These are phyloP conservation scores for Eupithecia abbreviata DNA, from an alignment of 2,888 invertebrate species.

Conservation along the genomic window DNA sequence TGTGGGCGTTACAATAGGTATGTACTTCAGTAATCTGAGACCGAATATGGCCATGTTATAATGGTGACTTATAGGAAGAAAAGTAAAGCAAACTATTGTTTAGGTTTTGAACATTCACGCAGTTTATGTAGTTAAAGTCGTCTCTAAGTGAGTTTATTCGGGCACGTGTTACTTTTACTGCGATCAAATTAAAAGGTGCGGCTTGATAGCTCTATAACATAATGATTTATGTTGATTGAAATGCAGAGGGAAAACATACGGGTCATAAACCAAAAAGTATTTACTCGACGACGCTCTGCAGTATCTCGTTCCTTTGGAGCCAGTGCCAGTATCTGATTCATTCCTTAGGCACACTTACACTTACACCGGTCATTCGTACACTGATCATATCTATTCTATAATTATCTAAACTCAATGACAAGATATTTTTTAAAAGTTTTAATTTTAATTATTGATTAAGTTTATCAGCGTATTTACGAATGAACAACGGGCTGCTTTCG, in stretches of 20 bases:
- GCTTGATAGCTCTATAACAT: conserved; percentile 36
- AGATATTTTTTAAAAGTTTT: too few species aligned
- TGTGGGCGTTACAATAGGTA: conserved; percentile 58
- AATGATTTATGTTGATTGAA: conserved; percentile 72
- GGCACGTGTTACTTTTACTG: conserved; percentile 32
- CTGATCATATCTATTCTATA: not conserved
- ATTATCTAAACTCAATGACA: not conserved
- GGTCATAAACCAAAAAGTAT: not conserved
- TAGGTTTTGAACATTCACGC: not conserved
- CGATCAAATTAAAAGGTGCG: conserved; percentile 32
- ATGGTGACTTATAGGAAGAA: conserved; percentile 4
- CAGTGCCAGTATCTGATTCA: not conserved
- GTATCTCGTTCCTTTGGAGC: not conserved
- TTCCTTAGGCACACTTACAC: not conserved
- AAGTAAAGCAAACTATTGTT: not conserved
- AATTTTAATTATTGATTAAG: not conserved
- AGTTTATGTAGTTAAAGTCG: not conserved
- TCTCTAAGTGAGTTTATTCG: conserved; percentile 10
- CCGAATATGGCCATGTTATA: conserved; percentile 53
- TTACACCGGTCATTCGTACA: not conserved
- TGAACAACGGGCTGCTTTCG: too few species aligned
- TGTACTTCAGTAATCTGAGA: conserved; percentile 40
- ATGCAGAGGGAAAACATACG: conserved; percentile 50
- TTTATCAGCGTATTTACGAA: not conserved
- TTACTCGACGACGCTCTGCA: not conserved